Conservation (phyloP, 2,113 vertebrate species). For the Xiphophorus maculatus region DNA sequence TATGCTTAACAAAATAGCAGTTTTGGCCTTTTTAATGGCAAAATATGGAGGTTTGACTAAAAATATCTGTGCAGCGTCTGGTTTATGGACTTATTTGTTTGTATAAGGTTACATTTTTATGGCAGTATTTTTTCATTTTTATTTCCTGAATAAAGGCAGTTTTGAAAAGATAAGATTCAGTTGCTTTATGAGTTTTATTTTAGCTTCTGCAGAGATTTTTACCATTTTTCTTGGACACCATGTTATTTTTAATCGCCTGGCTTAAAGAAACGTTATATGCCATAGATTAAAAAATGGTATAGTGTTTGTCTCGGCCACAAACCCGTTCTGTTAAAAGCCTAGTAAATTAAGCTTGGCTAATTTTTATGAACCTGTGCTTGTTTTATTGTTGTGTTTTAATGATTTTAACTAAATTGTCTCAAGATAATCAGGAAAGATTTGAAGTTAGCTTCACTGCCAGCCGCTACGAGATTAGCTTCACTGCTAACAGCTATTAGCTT, state of each 20-base stretch:
- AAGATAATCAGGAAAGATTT: neutral
- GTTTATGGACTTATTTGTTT: neutral
- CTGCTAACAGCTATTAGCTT: neutral
- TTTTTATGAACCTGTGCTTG: neutral
- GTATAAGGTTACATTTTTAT: too few relatives aligned
- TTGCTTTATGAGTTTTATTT: neutral
- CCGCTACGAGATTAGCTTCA: too few relatives aligned
- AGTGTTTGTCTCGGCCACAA: neutral
- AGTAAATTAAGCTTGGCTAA: neutral
- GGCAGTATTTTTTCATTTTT: too few relatives aligned
- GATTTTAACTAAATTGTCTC: neutral
- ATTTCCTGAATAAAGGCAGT: too few relatives aligned
- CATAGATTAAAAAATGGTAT: too few relatives aligned
- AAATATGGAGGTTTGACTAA: neutral
- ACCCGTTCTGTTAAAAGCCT: neutral
- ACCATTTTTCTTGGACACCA: neutral
- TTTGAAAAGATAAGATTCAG: too few relatives aligned
- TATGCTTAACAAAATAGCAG: neutral
- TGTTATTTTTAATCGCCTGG: neutral
- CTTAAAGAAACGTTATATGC: neutral
- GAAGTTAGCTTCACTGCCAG: neutral
- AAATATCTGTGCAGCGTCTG: neutral
- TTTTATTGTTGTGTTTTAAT: neutral
- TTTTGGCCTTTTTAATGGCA: constrained; percentile 22
- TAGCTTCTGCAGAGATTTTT: neutral